Conservation (phyloP, 1,140 invertebrate genomes). For the Drosophila rufa region DNA sequence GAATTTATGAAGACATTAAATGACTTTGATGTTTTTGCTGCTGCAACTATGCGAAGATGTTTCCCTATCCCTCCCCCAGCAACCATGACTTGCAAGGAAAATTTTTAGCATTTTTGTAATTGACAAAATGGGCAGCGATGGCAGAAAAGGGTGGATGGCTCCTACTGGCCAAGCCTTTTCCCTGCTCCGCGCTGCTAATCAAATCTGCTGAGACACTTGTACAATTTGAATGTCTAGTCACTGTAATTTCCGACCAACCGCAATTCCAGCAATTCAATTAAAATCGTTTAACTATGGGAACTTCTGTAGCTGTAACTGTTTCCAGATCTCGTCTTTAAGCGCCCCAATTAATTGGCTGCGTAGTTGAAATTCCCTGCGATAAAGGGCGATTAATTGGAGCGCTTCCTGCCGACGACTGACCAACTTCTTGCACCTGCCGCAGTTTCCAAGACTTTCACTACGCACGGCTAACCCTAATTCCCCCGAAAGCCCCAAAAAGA, state of each 20-base stretch:
- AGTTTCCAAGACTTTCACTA: conserved; percentile 55
- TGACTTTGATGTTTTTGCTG: conserved; percentile 78
- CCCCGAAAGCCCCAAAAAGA: conserved; percentile 42
- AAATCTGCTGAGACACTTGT: conserved; percentile 24
- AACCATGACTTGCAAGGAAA: conserved; percentile 63
- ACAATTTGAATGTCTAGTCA: conserved; percentile 30
- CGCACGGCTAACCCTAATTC: conserved; percentile 70
- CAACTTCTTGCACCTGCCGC: conserved; percentile 50
- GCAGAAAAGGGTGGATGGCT: conserved; percentile 8
- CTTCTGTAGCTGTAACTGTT: neutral
- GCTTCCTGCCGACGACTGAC: conserved; percentile 45
- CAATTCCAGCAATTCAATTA: conserved; percentile 20
- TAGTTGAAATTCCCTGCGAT: conserved; percentile 36
- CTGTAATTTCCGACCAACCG: conserved; percentile 8
- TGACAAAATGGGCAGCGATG: conserved; percentile 56
- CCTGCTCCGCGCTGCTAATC: conserved; percentile 5
- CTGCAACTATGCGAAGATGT: conserved; percentile 57
- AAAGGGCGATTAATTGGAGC: conserved; percentile 36
- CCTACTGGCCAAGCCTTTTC: neutral
- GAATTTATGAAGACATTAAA: conserved; percentile 81
- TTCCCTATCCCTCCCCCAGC: neutral
- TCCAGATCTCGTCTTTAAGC: conserved; percentile 8
- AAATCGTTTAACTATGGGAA: conserved; percentile 17
- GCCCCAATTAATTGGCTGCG: conserved; percentile 37
- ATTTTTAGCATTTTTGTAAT: conserved; percentile 73